Percentiles rank a stretch among this genome's conserved stretches.
phyloP scores from a whole-genome alignment of 2,797 vertebrate genomes.

The Coilia nasus region DNA sequence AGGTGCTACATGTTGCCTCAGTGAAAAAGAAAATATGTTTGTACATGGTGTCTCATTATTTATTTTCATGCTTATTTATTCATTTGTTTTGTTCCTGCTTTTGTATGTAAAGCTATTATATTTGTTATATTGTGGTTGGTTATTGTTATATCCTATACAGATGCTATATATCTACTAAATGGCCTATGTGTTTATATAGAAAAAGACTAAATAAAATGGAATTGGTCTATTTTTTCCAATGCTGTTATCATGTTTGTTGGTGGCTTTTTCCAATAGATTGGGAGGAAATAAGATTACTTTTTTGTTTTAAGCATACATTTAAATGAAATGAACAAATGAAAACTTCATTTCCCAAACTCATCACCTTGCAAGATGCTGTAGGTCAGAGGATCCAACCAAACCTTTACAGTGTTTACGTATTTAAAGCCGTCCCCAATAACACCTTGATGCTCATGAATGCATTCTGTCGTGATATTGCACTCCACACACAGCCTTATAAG shows the following conservation, averaged over 20 bases:
- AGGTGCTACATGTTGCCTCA: slow-evolving; percentile 51
- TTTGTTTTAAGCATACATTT: not conserved
- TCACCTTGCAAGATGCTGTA: not conserved
- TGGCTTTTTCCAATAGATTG: not conserved
- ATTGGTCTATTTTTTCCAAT: slow-evolving; percentile 71
- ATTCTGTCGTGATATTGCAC: not conserved
- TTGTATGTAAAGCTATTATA: slow-evolving; percentile 69
- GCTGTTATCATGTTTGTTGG: not conserved
- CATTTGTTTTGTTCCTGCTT: slow-evolving; percentile 63
- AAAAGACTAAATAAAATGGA: slow-evolving; percentile 69
- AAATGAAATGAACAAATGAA: not conserved
- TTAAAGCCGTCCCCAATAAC: not conserved
- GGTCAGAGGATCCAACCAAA: not conserved
- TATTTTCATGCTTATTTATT: slow-evolving; percentile 59
- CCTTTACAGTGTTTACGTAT: not conserved
- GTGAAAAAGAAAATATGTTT: slow-evolving; percentile 55
- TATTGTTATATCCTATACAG: slow-evolving; percentile 65
- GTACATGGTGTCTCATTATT: slow-evolving; percentile 60
- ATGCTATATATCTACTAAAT: slow-evolving; percentile 75
- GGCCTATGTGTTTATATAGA: slow-evolving; percentile 76
- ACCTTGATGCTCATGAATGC: not conserved
- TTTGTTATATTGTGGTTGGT: slow-evolving; percentile 70
- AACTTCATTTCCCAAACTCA: not conserved
- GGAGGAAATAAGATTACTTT: not conserved
- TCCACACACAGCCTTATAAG: not conserved